Percentiles rank a stretch among this genome's conserved stretches.
Conservation (phyloP, 1,140 invertebrate genomes). For the Neodiprion lecontei region DNA sequence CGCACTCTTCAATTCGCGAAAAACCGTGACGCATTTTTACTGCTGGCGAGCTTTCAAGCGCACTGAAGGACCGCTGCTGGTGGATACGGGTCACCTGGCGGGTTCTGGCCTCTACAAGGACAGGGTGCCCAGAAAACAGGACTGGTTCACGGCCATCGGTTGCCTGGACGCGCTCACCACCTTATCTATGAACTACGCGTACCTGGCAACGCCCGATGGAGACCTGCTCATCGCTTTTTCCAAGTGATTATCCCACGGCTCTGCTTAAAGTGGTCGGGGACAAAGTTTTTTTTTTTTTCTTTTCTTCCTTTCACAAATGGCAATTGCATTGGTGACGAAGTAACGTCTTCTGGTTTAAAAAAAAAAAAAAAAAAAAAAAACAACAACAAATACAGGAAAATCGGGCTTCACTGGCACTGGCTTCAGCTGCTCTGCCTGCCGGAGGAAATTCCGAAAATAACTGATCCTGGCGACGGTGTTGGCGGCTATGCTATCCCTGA, state of each 20-base stretch:
- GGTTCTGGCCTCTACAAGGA: slow-evolving; percentile 21
- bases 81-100: slow-evolving; percentile 11
- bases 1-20: slow-evolving; percentile 33
- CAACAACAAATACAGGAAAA: slow-evolving; percentile 11
- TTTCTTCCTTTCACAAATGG: too few species aligned
- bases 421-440: slow-evolving; percentile 26
- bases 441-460: slow-evolving; percentile 15
- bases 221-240: slow-evolving; percentile 33
- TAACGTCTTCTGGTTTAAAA: too few species aligned
- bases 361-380: background rate
- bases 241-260: slow-evolving; percentile 24
- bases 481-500: slow-evolving; percentile 28
- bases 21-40: slow-evolving; percentile 33
- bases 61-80: slow-evolving; percentile 18
- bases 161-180: slow-evolving; percentile 31
- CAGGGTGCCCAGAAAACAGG: slow-evolving; percentile 21
- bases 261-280: background rate
- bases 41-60: slow-evolving; percentile 37
- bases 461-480: slow-evolving; percentile 13
- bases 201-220: slow-evolving; percentile 35
- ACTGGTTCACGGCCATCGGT: slow-evolving; percentile 34
- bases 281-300: background rate
- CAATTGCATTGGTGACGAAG: too few species aligned
- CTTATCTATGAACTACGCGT: slow-evolving; percentile 33
- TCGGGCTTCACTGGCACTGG: slow-evolving; percentile 27